Percentiles rank a stretch among this genome's conserved stretches.
These are phyloP conservation scores for Typhlichthys subterraneus DNA, from an alignment of 2,797 vertebrate species.

Conservation along the genomic window DNA sequence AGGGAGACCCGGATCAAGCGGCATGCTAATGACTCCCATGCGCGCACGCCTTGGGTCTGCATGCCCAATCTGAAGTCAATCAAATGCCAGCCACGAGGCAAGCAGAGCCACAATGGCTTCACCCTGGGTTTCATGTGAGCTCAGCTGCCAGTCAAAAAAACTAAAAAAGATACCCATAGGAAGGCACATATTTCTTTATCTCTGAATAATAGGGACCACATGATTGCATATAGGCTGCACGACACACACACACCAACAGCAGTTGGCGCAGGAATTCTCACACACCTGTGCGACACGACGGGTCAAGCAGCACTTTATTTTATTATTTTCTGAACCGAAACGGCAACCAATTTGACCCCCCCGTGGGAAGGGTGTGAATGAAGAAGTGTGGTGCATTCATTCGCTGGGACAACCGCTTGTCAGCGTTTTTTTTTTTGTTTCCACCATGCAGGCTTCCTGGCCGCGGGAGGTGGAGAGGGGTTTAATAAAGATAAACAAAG, in stretches of 20 bases:
- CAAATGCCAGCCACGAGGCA: constrained; percentile 37
- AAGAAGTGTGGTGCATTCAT: constrained; percentile 55
- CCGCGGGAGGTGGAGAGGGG: constrained; percentile 63
- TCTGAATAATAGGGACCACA: constrained; percentile 14
- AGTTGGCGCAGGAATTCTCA: background rate
- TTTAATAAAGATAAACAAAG: constrained; percentile 57
- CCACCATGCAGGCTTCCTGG: constrained; percentile 46
- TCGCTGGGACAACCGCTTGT: constrained; percentile 67
- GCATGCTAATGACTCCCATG: constrained; percentile 49
- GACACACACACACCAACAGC: background rate
- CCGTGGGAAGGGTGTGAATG: constrained; percentile 59
- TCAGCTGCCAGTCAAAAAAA: constrained; percentile 40
- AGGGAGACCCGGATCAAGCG: constrained; percentile 50
- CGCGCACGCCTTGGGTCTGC: constrained; percentile 28
- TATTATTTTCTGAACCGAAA: constrained; percentile 11
- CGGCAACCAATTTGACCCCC: constrained; percentile 21
- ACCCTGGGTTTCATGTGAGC: constrained; percentile 36
- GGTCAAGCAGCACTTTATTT: constrained; percentile 29
- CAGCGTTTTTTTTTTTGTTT: constrained; percentile 60
- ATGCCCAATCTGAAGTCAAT: constrained; percentile 41
- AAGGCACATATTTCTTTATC: constrained; percentile 24
- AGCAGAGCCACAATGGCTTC: constrained; percentile 36
- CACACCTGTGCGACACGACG: background rate
- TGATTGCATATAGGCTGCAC: background rate
- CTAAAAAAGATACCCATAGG: constrained; percentile 9